These are phyloP conservation scores for Pelochelys cantorii DNA, from an alignment of 2,797 vertebrate species.

Conservation along the genomic window DNA sequence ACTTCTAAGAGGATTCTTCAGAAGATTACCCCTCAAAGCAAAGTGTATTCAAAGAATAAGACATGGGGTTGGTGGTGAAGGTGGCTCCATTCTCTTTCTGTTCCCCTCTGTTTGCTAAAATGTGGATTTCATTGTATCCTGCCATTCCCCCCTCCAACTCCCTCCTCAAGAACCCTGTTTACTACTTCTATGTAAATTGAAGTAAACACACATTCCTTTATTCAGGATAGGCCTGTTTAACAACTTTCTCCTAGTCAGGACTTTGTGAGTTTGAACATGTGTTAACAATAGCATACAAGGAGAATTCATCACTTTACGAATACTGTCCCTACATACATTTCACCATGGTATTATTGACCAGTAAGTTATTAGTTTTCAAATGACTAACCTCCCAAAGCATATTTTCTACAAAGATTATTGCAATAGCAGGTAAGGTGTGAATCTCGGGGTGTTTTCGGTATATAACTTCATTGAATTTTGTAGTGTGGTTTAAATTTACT, in stretches of 20 bases:
- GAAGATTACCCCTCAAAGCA: neutral
- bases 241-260: neutral
- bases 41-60: neutral
- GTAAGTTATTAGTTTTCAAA: neutral
- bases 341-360: neutral
- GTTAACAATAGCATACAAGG: neutral
- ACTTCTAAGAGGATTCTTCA: neutral
- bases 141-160: neutral
- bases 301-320: neutral
- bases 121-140: neutral
- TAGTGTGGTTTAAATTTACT: constrained; percentile 19
- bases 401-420: neutral
- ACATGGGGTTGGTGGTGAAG: neutral
- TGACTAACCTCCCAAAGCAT: neutral
- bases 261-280: neutral
- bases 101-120: neutral
- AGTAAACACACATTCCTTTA: neutral
- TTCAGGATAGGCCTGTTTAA: neutral
- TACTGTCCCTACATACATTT: neutral
- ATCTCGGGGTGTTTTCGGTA: neutral
- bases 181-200: neutral
- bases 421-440: neutral
- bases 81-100: neutral
- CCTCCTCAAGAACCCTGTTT: neutral
- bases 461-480: constrained; percentile 19